These are phyloP conservation scores for Pterostichus niger DNA, from an alignment of 2,888 invertebrate genomes.

Conservation along the genomic window DNA sequence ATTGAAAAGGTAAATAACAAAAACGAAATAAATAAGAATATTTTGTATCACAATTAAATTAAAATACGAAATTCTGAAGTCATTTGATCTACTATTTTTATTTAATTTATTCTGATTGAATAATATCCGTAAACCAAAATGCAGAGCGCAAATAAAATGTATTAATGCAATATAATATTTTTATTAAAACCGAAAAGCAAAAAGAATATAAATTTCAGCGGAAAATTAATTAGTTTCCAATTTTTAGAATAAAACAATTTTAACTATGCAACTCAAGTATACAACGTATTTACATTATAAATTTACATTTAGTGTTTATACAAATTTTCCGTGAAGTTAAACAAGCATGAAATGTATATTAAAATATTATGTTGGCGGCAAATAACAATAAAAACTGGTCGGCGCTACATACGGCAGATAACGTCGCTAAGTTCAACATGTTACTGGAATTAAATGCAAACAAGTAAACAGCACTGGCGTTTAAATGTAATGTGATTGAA, in stretches of 20 bases:
- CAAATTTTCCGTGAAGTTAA: constrained; percentile 39
- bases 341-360: constrained; percentile 54
- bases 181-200: neutral
- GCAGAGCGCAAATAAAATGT: too few species aligned
- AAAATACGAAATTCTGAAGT: too few species aligned
- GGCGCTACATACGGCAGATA: constrained; percentile 48
- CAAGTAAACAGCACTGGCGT: constrained; percentile 63
- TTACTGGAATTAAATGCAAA: constrained; percentile 66
- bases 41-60: too few species aligned
- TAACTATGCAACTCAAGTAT: neutral
- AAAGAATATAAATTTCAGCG: constrained; percentile 3
- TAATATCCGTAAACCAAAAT: too few species aligned
- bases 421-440: constrained; percentile 65
- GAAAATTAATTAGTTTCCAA: constrained; percentile 45
- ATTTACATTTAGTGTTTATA: constrained; percentile 43
- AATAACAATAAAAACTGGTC: constrained; percentile 60
- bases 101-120: too few species aligned
- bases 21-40: too few species aligned
- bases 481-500: constrained; percentile 66
- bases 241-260: constrained; percentile 13
- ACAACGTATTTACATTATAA: constrained; percentile 38
- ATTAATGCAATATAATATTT: neutral
- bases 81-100: too few species aligned
- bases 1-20: too few species aligned
- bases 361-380: constrained; percentile 59